phyloP scores from a whole-genome alignment of 2,888 invertebrate species.

The Drosophila pegasa region DNA sequence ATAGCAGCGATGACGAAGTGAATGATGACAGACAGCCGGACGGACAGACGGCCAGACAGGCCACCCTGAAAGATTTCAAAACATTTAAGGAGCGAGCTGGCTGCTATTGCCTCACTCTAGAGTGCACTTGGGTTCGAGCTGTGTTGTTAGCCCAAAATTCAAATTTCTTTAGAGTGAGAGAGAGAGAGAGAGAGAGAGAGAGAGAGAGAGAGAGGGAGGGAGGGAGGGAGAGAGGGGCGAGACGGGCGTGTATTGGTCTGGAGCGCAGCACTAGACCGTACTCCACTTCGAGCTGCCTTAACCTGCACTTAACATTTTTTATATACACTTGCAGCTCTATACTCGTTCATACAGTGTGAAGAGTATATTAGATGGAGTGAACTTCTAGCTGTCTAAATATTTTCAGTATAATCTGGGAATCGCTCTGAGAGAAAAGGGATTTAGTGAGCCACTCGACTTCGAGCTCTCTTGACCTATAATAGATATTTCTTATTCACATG shows the following conservation, averaged over 20 bases:
- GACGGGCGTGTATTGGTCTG: too few species aligned
- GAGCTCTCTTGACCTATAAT: too few species aligned
- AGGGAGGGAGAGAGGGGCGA: background rate
- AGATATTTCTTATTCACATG: too few species aligned
- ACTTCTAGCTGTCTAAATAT: too few species aligned
- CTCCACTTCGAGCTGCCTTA: background rate
- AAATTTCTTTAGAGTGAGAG: background rate
- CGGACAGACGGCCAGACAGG: background rate
- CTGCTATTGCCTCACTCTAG: conserved; percentile 2
- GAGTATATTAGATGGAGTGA: background rate
- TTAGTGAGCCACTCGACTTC: too few species aligned
- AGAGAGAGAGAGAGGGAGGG: background rate
- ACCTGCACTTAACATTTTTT: background rate
- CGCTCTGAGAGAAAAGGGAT: too few species aligned
- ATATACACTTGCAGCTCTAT: background rate
- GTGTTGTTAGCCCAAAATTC: background rate
- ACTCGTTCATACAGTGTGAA: background rate
- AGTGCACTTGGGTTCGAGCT: background rate
- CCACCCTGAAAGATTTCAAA: conserved; percentile 1
- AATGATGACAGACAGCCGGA: conserved; percentile 43
- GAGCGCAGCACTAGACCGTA: background rate
- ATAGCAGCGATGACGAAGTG: conserved; percentile 36
- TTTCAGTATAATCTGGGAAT: too few species aligned
- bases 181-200: background rate
- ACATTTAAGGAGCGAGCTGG: background rate